Evolutionary conservation across 2,797 vertebrate genomes (phyloP), one percentile per base, ranked within the genome.

Genomic region (Pseudotriccus pelzelni): DNA sequence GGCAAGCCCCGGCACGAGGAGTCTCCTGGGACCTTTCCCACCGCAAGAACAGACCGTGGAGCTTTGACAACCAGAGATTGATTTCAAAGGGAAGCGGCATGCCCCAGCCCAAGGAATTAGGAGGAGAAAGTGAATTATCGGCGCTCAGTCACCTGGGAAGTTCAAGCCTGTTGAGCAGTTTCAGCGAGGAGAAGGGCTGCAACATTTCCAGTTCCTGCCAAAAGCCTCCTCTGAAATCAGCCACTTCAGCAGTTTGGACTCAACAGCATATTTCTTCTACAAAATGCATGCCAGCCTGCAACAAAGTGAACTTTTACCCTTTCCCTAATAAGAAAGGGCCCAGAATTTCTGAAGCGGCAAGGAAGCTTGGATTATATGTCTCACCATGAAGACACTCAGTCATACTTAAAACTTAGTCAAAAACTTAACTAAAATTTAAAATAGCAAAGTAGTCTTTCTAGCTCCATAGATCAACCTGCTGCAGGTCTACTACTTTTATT

Each of bases 321-420:
- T 99, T 99, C 93, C 99, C 99, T 7, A 98, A 97, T 70, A 98
- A 97, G 91, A 99, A 98, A 93, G 91, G 88, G 20, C 98, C 97
- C 7, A 98, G 97, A 92, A 98, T 99, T 94, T 99, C 99, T 19
- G 98, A 99, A 95, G 97, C 98, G 2, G 98, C 99, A 75, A 97
- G 97, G 70, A 98, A 89, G 80, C 98, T 99, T 62, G 99, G 99
- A 11, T 96, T 99, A 64, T 99, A 99, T 24, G 98, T 98, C 23
- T 98, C 98, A 49, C 96, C 96, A 43, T 98, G 93, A 98, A 66
- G 74, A 73, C 21, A 60, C 47, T 59, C 52, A 13, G 11, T 14
- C 56, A 70, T 17, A 49, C 12, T 34, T 41, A 74, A 49, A 83
- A 34, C 12, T 43, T 37, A 64, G 49, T 50, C 7, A 34, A 81